These are phyloP conservation scores for Apistogramma diplotaenia DNA, from an alignment of 2,113 vertebrate genomes.

Conservation along the genomic window DNA sequence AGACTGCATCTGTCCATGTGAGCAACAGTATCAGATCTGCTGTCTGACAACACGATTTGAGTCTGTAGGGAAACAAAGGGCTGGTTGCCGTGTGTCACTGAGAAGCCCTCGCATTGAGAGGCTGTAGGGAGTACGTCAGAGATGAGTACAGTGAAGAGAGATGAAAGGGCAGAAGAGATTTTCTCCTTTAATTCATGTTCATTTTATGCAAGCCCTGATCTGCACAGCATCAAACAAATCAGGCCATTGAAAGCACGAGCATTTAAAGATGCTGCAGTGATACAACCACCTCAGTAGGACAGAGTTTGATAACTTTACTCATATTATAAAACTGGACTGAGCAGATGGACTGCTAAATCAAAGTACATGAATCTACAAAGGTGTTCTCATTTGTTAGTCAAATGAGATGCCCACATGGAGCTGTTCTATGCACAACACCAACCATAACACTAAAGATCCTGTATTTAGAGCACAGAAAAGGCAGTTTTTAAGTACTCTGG, in stretches of 20 bases:
- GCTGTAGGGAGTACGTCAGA: background rate
- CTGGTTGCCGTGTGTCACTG: background rate
- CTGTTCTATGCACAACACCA: background rate
- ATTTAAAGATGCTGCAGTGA: background rate
- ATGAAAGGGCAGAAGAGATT: background rate
- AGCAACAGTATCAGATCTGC: constrained; percentile 1
- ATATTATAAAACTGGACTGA: background rate
- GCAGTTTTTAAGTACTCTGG: background rate
- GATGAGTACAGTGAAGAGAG: background rate
- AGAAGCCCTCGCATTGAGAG: background rate
- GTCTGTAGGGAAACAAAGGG: background rate
- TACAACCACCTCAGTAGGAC: background rate
- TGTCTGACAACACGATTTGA: background rate
- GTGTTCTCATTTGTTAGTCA: background rate
- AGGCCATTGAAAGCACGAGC: background rate
- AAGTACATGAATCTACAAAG: background rate
- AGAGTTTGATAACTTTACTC: background rate
- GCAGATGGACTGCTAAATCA: background rate
- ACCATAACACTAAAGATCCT: background rate
- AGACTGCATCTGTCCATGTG: background rate
- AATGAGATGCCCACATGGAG: background rate
- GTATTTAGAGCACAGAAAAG: background rate
- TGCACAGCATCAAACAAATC: background rate
- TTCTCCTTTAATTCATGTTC: background rate
- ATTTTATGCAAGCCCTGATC: background rate